Base-by-base conservation (phyloP, 2,797 vertebrate species). In the Gymnothorax reevesii region DNA sequence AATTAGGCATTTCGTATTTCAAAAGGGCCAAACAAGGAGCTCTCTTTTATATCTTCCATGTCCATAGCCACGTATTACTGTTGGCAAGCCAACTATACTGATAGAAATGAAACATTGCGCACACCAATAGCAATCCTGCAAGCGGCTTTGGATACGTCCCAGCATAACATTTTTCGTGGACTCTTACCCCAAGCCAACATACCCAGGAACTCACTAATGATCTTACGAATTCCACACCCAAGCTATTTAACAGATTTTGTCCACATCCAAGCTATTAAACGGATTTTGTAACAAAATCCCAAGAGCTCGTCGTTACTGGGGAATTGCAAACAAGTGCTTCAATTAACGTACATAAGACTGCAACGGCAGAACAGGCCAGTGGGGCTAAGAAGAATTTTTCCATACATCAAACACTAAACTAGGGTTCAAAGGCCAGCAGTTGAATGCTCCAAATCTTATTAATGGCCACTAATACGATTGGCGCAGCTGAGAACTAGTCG, bases 261-360 rank as follows among this genome's bases (percentile, higher is more conserved):
- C 92, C 92, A 89, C 86, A 91, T 90, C 90, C 90, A 90, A 94
- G 90, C 66, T 89, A 92, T 92, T 92, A 91, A 91, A 94, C 83
- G 91, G 93, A 94, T 95, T 94, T 94, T 89, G 91, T 92, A 88
- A 90, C 90, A 94, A 95, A 95, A 93, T 95, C 93, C 91, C 87
- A 88, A 80, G 77, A 88, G 89, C 91, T 88, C 92, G 88, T 88
- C 91, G 87, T 90, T 89, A 92, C 84, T 83, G 87, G 87, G 86
- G 86, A 90, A 89, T 83, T 33, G 57, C 85, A 54, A 15, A 79
- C n/a, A 80, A 54, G 49, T 54, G 77, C 10, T 54, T 54, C 49
- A 80, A 80, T 80, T 17, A 55, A 80, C n/a, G n/a, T 80, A 80
- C 17, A 33, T 55, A n/a, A 54, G 49, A 80, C n/a, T 22, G 52